Evolutionary conservation across 2,113 vertebrate genomes (phyloP), one percentile per base, ranked within the genome.

Genomic region (Hymenochirus boettgeri): DNA sequence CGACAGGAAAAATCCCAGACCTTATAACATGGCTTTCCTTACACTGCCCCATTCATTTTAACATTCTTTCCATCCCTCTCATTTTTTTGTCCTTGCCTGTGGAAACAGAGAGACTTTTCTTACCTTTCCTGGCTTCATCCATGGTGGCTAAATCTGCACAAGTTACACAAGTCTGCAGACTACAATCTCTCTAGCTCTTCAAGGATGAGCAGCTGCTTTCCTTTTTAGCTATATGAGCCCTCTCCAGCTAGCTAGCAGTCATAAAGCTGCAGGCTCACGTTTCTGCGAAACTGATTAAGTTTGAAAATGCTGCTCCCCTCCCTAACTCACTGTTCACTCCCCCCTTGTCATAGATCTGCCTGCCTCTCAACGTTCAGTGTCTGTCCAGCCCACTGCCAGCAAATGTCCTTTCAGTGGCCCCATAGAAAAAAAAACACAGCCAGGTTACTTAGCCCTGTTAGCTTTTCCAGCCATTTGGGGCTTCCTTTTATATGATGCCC

Each of bases 271-370:
- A 53, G 57, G 47, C 56, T 60, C 65, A 59, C 56, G 47, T 29
- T 59, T 56, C 58, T 52, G 56, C 12, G 42, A 45, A 69, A 69
- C 65, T 69, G 65, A 60, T 69, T 57, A 69, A 69, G 65, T 69
- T 69, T 60, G 46, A 69, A 69, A 69, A 69, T 59, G 57, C 39
- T 69, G 46, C 64, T 53, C 57, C 60, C 65, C 65, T 69, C 47
- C 57, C 57, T n/a, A 57, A 35, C 54, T 33, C 27, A 27, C 37
- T 10, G 7, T 3, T 57, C 29, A 57, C n/a, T 18, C n/a, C 29
- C 52, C 62, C 54, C 37, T 47, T 64, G 52, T 56, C 62, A 64
- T 26, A 52, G 21, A 37, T 22, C 42, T 55, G 23, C 24, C 35
- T 52, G 48, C 65, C 65, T 53, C 57, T 25, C 23, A 29, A 47